Base-by-base conservation (phyloP, 2,797 vertebrate genomes). In the Trematomus bernacchii region DNA sequence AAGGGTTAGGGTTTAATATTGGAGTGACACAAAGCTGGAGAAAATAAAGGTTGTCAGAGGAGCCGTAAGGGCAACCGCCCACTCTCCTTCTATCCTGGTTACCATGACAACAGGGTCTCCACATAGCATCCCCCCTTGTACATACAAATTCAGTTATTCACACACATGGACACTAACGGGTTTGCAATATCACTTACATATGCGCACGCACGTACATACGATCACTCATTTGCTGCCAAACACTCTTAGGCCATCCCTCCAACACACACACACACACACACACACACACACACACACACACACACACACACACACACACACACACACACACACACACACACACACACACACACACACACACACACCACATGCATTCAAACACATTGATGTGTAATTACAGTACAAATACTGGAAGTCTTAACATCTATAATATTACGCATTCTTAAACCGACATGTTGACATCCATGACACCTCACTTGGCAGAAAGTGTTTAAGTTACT, bases 121-220 rank as follows among this genome's bases (percentile, higher is more conserved):
- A 87, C 83, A 73, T 82, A 51, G 73, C 73, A 71, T 40, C 77
- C 74, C 86, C 79, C 76, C 85, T 81, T 79, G 83, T 83, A 93
- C 93, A 92, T 91, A 93, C 84, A 92, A 91, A 94, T 93, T 94
- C 93, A 92, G 92, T 93, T 94, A 94, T 94, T 93, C 94, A 91
- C 89, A 91, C 88, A 87, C 88, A 87, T 86, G 90, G 85, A 92
- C 85, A 85, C 85, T 79, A 83, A 88, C 71, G 10, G 81, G 64
- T 88, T 83, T 82, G 84, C 82, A 3, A 81, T 82, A 82, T 82
- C 68, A 18, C 85, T 92, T 87, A 90, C 66, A 68, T 84, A 91
- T 91, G 89, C 89, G 18, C 68, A 66, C 14, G 2, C 92, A 90
- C 81, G 79, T 80, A 83, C 44, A 7, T 75, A 65, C 16, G 3